phyloP scores from a whole-genome alignment of 2,797 vertebrate species.

The Clarias laeviceps region DNA sequence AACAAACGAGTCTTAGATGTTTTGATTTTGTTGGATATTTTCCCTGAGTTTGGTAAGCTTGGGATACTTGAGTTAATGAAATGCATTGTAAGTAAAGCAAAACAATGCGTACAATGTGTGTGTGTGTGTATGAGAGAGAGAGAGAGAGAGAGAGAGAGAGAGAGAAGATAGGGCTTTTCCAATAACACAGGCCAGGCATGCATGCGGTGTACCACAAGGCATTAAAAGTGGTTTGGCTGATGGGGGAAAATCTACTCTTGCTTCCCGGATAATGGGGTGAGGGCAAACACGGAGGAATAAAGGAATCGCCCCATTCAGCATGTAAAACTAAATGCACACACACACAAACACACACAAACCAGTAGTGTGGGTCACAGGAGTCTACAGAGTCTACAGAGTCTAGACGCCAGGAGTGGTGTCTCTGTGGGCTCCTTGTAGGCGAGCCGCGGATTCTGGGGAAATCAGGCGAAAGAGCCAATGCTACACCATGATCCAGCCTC shows the following conservation, averaged over 20 bases:
- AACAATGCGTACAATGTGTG: conserved; percentile 25
- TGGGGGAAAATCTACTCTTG: conserved; percentile 39
- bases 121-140: neutral
- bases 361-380: conserved; percentile 64
- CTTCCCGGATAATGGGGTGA: conserved; percentile 54
- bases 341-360: conserved; percentile 27
- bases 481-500: conserved; percentile 48
- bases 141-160: neutral
- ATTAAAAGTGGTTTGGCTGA: conserved; percentile 59
- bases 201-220: conserved; percentile 55
- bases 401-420: conserved; percentile 69
- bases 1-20: neutral
- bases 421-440: conserved; percentile 71
- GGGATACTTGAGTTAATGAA: neutral
- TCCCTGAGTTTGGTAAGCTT: neutral
- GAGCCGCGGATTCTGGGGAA: conserved; percentile 51
- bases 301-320: conserved; percentile 43
- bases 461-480: conserved; percentile 42
- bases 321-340: conserved; percentile 52
- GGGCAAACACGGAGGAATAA: conserved; percentile 48
- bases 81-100: conserved; percentile 8
- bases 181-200: conserved; percentile 57
- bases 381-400: conserved; percentile 72
- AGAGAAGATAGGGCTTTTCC: conserved; percentile 47
- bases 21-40: neutral